Evolutionary conservation across 2,113 vertebrate genomes (phyloP).

Genomic region (Haemorhous mexicanus): DNA sequence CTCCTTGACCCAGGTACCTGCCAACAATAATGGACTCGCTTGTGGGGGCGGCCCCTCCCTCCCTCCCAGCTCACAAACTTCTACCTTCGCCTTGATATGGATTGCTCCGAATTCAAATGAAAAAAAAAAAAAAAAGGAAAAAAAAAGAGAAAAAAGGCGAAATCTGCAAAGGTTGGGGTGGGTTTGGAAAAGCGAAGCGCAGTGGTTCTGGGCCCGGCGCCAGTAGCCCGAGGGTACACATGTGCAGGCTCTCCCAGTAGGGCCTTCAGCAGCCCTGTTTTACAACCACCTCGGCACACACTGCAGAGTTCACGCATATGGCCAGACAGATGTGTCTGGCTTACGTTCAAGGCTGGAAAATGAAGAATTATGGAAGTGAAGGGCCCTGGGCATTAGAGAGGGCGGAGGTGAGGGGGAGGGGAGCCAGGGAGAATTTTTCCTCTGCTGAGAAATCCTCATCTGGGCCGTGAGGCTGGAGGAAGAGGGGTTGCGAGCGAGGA

Average conservation of each 20-base stretch:
- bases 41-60: conserved; percentile 68
- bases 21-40: conserved; percentile 75
- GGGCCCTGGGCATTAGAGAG: conserved; percentile 91
- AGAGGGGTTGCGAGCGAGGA: conserved; percentile 68
- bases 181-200: conserved; percentile 78
- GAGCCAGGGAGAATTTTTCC: conserved; percentile 72
- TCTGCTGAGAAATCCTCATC: conserved; percentile 82
- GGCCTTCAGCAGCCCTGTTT: conserved; percentile 86
- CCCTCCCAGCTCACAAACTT: conserved; percentile 58
- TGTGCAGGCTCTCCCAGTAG: conserved; percentile 84
- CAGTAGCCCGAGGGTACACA: conserved; percentile 84
- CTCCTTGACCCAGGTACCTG: conserved; percentile 76
- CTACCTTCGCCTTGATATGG: conserved; percentile 63
- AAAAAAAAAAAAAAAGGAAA: conserved; percentile 26
- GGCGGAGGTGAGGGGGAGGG: conserved; percentile 66
- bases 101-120: conserved; percentile 62
- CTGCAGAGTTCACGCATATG: conserved; percentile 93
- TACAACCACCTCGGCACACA: conserved; percentile 86
- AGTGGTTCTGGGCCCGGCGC: conserved; percentile 81
- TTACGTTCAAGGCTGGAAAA: conserved; percentile 92
- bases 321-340: conserved; percentile 98
- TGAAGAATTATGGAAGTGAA: conserved; percentile 96
- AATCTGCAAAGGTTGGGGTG: conserved; percentile 77
- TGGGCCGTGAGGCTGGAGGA: conserved; percentile 71
- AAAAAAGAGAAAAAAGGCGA: conserved; percentile 64